Evolutionary conservation across 2,797 vertebrate genomes (phyloP).

Genomic region (Melanotaenia pygmaea): DNA sequence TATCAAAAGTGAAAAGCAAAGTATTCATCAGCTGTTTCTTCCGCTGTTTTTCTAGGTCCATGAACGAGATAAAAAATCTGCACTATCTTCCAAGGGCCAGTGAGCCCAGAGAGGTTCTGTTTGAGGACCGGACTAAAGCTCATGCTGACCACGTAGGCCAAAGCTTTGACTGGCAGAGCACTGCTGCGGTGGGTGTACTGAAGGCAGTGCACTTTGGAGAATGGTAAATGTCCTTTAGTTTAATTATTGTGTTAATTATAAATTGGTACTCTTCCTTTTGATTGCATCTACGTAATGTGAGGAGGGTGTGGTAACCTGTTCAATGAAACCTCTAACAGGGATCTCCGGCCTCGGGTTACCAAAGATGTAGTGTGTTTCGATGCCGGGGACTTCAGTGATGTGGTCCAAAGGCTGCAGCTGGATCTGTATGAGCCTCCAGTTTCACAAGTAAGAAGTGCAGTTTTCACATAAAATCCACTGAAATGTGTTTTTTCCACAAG

Average conservation of each 20-base stretch:
- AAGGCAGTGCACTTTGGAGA: conserved; percentile 98
- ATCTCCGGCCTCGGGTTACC: conserved; percentile 93
- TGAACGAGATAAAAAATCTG: conserved; percentile 98
- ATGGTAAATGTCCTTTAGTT: conserved; percentile 78
- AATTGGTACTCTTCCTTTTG: too few species aligned
- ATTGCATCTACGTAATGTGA: background rate
- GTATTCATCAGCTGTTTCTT: accelerated
- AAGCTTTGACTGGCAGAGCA: conserved; percentile 99
- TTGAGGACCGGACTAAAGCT: conserved; percentile 95
- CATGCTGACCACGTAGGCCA: conserved; percentile 98
- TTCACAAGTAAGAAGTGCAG: conserved; percentile 87
- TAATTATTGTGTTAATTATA: too few species aligned
- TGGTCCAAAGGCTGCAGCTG: conserved; percentile 95
- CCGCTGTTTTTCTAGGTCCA: conserved; percentile 83
- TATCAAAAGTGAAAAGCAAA: background rate
- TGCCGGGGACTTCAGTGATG: conserved; percentile 95
- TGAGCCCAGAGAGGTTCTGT: conserved; percentile 96
- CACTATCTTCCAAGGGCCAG: conserved; percentile 97
- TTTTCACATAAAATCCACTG: background rate
- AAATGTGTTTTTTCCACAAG: too few species aligned
- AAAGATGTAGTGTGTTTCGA: conserved; percentile 99
- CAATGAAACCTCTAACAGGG: conserved; percentile 77
- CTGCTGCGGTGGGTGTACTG: conserved; percentile 97
- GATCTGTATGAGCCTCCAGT: conserved; percentile 98
- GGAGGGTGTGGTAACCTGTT: background rate